These are phyloP conservation scores for Cynopterus brachyotis DNA, from an alignment of 2,113 vertebrate species.

Conservation along the genomic window DNA sequence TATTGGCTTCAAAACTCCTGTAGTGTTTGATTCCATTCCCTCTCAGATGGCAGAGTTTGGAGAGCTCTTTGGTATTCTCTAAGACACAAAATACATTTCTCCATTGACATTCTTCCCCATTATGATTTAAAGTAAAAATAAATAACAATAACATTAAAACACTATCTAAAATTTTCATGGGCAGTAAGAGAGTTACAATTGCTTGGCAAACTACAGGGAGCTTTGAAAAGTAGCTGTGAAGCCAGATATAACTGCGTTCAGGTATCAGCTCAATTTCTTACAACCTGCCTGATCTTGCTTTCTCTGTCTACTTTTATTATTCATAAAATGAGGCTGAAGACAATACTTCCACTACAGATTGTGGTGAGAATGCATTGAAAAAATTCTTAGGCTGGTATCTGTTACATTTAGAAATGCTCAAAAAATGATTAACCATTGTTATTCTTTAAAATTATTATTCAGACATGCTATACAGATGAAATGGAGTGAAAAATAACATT, in stretches of 20 bases:
- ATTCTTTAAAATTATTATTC: not conserved
- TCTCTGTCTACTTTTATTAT: constrained; percentile 15
- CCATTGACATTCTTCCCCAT: constrained; percentile 43
- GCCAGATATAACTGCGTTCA: not conserved
- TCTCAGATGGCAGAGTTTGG: not conserved
- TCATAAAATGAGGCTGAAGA: not conserved
- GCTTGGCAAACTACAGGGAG: not conserved
- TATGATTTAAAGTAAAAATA: constrained; percentile 22
- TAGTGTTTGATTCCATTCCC: not conserved
- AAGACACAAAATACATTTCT: not conserved
- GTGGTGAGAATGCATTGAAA: not conserved
- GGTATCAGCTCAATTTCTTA: not conserved
- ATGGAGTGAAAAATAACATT: not conserved
- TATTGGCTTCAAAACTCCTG: not conserved
- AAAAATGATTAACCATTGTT: not conserved
- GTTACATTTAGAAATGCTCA: not conserved
- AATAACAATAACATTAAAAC: constrained; percentile 9
- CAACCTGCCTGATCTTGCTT: not conserved
- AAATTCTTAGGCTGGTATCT: not conserved
- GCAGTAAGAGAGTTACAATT: not conserved
- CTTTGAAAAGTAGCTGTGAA: not conserved
- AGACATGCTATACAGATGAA: not conserved
- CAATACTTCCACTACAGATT: not conserved
- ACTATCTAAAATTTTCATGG: not conserved
- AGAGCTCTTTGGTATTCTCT: not conserved